Percentiles rank a stretch among this genome's conserved stretches.
phyloP scores from a whole-genome alignment of 2,797 vertebrate genomes.

The Smutsia temminckii region DNA sequence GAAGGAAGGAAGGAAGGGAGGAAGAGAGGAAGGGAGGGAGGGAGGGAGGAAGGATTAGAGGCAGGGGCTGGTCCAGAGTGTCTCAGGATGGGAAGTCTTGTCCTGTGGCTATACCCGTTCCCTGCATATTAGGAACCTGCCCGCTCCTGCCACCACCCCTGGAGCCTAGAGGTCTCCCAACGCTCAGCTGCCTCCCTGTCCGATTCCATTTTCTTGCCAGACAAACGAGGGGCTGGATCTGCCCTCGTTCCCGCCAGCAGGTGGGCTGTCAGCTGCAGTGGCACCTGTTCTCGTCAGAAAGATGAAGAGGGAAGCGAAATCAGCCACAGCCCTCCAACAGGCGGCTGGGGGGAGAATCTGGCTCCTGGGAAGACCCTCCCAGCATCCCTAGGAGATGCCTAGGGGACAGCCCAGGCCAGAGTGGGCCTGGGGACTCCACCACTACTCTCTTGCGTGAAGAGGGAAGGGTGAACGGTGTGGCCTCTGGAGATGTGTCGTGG shows the following conservation, averaged over 20 bases:
- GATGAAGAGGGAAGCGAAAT: conserved; percentile 63
- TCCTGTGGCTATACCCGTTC: neutral
- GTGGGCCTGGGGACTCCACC: neutral
- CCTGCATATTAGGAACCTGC: neutral
- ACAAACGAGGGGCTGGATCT: conserved; percentile 48
- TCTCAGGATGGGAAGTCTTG: neutral
- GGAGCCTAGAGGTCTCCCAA: neutral
- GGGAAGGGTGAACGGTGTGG: neutral
- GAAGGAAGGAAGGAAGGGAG: neutral
- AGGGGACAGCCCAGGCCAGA: neutral
- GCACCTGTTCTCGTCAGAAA: conserved; percentile 76
- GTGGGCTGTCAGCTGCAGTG: conserved; percentile 69
- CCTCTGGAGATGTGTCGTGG: neutral
- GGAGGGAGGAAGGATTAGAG: neutral
- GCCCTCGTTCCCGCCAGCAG: conserved; percentile 22
- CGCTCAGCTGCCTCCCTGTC: conserved; percentile 50
- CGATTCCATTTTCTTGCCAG: conserved; percentile 40
- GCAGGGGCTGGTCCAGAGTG: neutral
- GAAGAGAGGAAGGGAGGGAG: neutral
- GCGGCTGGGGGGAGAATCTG: neutral
- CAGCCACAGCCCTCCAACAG: neutral
- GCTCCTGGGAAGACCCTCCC: neutral
- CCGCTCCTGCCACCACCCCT: neutral
- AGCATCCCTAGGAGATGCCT: rapidly evolving
- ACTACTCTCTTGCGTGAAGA: neutral